Base-by-base conservation (phyloP, 1,140 invertebrate species). In the Drosophila persimilis region DNA sequence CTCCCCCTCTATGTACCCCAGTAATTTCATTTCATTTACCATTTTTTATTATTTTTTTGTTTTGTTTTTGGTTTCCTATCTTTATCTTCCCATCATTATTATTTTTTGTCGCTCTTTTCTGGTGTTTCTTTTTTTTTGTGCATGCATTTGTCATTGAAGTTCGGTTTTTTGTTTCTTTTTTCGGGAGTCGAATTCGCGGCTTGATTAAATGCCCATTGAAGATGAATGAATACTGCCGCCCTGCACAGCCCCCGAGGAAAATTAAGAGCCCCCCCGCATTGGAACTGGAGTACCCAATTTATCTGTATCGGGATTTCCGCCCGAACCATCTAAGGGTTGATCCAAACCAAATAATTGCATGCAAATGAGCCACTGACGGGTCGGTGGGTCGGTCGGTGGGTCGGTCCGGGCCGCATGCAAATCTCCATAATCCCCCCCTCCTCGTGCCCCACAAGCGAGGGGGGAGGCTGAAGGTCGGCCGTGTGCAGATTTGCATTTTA, bases 1-100 rank as follows among this genome's bases (percentile, higher is more conserved):
- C 20, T 2, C 20, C 43, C 20, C 43, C 39, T 55, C 31, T 66
- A 44, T 46, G 44, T 55, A 64, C 56, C 72, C 66, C 61, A 85
- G 78, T 88, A 85, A 85, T 88, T 85, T 85, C 81, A 78, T 83
- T 83, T 83, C 80, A 86, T 86, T 89, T 86, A 85, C 66, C 78
- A 76, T 88, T 86, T 86, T 80, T 39, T 80, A 64, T 70, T 29
- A 43, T 43, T 17, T 24, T 3, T 24, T 20, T 20, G n/a, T n/a
- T 20, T 20, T 20, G 17, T 20, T 20, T 20, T 20, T 20, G 20
- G 20, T 20, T 39, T 65, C 41, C 43, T 58, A 54, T 58, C 43
- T 46, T 41, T 60, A 53, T 78, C 63, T 64, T 53, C 31, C 17
- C 11, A 13, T 59, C 60, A 20, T 55, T 67, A 72, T 62, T 52